Percentiles rank a stretch among this genome's conserved stretches.
Evolutionary conservation across 2,888 invertebrate genomes (phyloP).

Genomic region (Cyclophora punctaria): DNA sequence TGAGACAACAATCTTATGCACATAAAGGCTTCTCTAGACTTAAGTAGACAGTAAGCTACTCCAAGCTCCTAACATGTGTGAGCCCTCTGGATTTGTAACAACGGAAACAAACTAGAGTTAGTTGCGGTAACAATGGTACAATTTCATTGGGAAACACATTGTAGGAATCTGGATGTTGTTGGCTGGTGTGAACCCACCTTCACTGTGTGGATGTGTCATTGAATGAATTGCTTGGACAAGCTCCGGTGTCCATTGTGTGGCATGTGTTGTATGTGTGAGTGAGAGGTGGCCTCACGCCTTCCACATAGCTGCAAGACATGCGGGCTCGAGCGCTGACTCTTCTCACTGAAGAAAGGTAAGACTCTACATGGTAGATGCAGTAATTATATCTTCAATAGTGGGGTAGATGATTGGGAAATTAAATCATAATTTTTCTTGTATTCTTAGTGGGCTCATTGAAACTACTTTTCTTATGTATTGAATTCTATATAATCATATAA

Average conservation of each 20-base stretch:
- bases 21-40: constrained; percentile 67
- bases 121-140: constrained; percentile 32
- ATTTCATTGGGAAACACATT: constrained; percentile 51
- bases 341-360: too few species aligned
- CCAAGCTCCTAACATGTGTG: constrained; percentile 48
- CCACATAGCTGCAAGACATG: constrained; percentile 39
- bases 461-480: too few species aligned
- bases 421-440: too few species aligned
- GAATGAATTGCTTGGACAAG: neutral
- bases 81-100: constrained; percentile 50
- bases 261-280: constrained; percentile 18
- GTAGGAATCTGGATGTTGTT: constrained; percentile 48
- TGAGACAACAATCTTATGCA: constrained; percentile 43
- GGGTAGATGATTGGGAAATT: too few species aligned
- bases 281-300: constrained; percentile 39
- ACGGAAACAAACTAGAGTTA: constrained; percentile 1
- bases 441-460: too few species aligned
- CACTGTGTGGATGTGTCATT: constrained; percentile 15
- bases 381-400: too few species aligned
- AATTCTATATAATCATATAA: too few species aligned
- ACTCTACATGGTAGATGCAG: too few species aligned
- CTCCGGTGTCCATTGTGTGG: too few species aligned
- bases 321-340: too few species aligned
- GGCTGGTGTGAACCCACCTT: constrained; percentile 47
- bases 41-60: constrained; percentile 53